A percentile compares a stretch with the other conserved stretches of the same genome.
phyloP scores from a whole-genome alignment of 1,140 invertebrate species.

The Ylistrum balloti region DNA sequence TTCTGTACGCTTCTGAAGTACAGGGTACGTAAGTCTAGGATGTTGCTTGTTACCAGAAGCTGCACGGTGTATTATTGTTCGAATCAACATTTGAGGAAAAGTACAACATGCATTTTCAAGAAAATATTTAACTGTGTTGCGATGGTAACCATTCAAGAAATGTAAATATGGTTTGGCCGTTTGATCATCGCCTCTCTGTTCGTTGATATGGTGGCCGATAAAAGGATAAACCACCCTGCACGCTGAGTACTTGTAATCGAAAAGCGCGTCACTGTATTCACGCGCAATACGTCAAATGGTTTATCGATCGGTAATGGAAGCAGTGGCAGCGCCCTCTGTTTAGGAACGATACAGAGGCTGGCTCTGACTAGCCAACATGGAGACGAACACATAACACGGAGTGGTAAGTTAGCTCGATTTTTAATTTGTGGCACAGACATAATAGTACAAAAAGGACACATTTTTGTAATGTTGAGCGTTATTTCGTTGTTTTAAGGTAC shows the following conservation, averaged over 20 bases:
- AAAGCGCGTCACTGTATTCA: background rate
- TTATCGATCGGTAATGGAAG: constrained; percentile 23
- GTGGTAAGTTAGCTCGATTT: background rate
- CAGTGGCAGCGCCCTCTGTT: constrained; percentile 10
- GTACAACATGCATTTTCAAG: background rate
- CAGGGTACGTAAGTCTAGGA: no score
- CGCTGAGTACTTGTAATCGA: background rate
- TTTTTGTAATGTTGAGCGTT: background rate
- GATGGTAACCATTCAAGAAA: background rate
- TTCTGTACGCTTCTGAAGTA: no score
- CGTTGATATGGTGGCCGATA: background rate
- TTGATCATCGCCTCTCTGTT: background rate
- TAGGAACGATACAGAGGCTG: constrained; percentile 27
- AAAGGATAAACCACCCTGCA: background rate
- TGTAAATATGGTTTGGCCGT: background rate
- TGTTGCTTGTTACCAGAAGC: no score
- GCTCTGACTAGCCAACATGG: constrained; percentile 26
- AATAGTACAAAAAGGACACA: background rate
- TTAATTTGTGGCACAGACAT: background rate
- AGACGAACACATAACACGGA: constrained; percentile 3
- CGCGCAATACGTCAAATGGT: constrained; percentile 30
- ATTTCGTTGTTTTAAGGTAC: no score
- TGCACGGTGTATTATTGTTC: no score
- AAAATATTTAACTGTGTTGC: constrained; percentile 19
- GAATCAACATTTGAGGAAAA: background rate